phyloP scores from a whole-genome alignment of 2,113 vertebrate genomes.

The Pan paniscus region DNA sequence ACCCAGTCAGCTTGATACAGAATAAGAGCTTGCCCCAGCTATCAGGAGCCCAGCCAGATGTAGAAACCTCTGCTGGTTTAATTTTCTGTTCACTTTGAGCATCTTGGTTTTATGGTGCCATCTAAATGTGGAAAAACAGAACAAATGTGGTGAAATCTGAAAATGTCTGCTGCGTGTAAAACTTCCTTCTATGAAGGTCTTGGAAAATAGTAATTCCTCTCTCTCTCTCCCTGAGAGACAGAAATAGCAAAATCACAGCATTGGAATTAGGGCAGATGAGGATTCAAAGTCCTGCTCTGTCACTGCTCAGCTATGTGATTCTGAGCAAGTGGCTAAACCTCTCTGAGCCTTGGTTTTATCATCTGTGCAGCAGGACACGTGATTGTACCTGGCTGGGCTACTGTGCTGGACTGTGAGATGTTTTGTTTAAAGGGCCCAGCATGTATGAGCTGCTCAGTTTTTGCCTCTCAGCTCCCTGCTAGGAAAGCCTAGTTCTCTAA shows the following conservation, averaged over 20 bases:
- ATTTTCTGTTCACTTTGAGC: neutral
- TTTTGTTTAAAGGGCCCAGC: neutral
- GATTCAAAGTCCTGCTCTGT: neutral
- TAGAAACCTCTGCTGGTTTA: neutral
- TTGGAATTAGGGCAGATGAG: too few relatives aligned
- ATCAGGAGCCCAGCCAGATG: neutral
- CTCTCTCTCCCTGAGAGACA: neutral
- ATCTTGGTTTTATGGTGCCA: neutral
- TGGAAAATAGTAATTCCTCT: neutral
- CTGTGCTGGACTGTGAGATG: rapidly evolving
- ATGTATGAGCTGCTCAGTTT: rapidly evolving
- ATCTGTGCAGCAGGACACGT: neutral
- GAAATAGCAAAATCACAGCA: neutral
- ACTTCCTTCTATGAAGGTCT: neutral
- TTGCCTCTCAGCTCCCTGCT: neutral
- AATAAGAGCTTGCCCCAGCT: rapidly evolving
- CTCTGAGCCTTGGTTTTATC: neutral
- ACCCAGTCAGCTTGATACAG: rapidly evolving
- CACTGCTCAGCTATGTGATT: neutral
- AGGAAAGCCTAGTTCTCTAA: neutral
- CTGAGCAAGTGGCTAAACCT: neutral
- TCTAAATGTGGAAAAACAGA: neutral
- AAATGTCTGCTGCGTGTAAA: too few relatives aligned
- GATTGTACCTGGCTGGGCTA: rapidly evolving
- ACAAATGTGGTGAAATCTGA: neutral